A percentile compares a stretch with the other conserved stretches of the same genome.
These are phyloP conservation scores for Trachelus troglodyta DNA, from an alignment of 2,888 invertebrate species.

Conservation along the genomic window DNA sequence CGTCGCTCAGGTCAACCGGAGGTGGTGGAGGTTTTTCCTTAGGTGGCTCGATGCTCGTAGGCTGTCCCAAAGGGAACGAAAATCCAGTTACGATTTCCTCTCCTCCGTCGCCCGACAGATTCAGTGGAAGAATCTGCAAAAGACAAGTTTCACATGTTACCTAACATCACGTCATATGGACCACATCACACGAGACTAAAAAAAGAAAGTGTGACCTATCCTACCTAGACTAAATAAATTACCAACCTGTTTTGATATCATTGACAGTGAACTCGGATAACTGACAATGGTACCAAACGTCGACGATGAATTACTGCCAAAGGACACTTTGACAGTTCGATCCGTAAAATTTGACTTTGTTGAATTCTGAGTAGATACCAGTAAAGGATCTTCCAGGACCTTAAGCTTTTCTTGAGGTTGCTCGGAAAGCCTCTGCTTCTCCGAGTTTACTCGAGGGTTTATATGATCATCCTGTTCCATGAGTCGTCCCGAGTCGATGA, in stretches of 20 bases:
- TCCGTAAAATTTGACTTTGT: neutral
- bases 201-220: neutral
- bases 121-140: slow-evolving; percentile 57
- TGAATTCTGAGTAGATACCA: neutral
- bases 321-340: slow-evolving; percentile 35
- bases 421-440: neutral
- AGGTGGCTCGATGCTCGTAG: slow-evolving; percentile 79
- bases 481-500: neutral
- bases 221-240: neutral
- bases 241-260: slow-evolving; percentile 49
- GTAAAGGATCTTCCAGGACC: neutral
- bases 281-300: neutral
- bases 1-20: slow-evolving; percentile 71
- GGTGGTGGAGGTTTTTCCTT: slow-evolving; percentile 89
- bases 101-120: slow-evolving; percentile 59
- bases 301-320: slow-evolving; percentile 25
- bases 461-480: neutral
- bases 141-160: neutral
- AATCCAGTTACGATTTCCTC: slow-evolving; percentile 58
- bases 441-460: neutral
- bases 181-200: neutral
- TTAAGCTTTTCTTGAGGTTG: neutral
- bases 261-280: slow-evolving; percentile 46
- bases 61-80: slow-evolving; percentile 71
- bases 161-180: neutral